Percentiles rank a stretch among this genome's conserved stretches.
Conservation (phyloP, 1,140 invertebrate species). For the Liolophura sinensis region DNA sequence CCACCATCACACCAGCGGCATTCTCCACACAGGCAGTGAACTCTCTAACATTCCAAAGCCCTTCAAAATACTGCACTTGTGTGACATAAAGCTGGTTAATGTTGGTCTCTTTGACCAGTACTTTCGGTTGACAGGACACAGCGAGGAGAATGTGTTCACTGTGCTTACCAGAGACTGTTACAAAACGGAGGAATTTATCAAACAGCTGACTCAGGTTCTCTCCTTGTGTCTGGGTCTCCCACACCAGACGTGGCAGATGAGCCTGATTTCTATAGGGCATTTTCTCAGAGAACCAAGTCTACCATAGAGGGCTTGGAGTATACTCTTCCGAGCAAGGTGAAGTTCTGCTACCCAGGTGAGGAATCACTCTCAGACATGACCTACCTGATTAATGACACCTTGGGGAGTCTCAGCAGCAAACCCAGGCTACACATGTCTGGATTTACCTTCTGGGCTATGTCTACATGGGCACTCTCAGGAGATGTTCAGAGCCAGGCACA, state of each 20-base stretch:
- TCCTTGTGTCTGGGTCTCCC: conserved; percentile 35
- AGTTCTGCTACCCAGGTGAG: conserved; percentile 53
- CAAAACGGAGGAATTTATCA: conserved; percentile 38
- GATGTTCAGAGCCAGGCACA: conserved; percentile 6
- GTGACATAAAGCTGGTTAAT: conserved; percentile 48
- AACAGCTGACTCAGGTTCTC: conserved; percentile 39
- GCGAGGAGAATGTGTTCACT: conserved; percentile 41
- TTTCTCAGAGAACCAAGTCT: conserved; percentile 37
- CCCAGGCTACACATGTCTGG: conserved; percentile 11
- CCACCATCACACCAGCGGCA: conserved; percentile 32
- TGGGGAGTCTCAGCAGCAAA: background rate
- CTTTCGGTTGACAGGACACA: conserved; percentile 43
- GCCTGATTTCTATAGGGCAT: conserved; percentile 50
- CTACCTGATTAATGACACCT: conserved; percentile 37
- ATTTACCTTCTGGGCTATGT: conserved; percentile 42
- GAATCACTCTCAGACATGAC: conserved; percentile 48
- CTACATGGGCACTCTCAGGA: conserved; percentile 12
- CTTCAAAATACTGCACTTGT: conserved; percentile 33
- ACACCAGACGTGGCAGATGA: conserved; percentile 40
- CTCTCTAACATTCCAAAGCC: conserved; percentile 29
- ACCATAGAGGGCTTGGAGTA: conserved; percentile 45
- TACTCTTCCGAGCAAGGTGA: conserved; percentile 46
- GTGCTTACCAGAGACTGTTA: conserved; percentile 40
- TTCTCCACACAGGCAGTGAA: conserved; percentile 24
- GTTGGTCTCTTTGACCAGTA: conserved; percentile 56